Base-by-base conservation (phyloP, 2,113 vertebrate species). In the Hyperopisus bebe region DNA sequence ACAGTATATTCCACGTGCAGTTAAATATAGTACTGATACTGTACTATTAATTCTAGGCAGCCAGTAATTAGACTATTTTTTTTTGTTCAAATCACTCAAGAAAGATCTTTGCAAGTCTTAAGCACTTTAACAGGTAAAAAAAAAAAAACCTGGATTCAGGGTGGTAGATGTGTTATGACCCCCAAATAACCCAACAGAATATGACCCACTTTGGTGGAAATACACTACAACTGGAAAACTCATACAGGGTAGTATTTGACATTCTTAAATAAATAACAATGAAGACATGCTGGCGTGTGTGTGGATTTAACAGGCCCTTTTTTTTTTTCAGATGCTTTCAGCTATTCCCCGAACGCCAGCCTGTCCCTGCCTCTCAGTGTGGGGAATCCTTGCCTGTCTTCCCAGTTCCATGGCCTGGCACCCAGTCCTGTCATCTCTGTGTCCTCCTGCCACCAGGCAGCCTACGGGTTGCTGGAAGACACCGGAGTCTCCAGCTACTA, bases 391-490 rank as follows among this genome's bases (percentile, higher is more conserved):
- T 96, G 97, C 90, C 94, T 98, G 93, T 94, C 97, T 24, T 92
- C 95, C 77, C 96, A 97, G 74, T 98, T 98, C 95, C 97, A 98
- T 90, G 97, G 95, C 89, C 95, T 98, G 90, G 98, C 98, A 94
- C 93, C 97, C 80, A 96, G 97, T 90, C 96, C 97, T 0, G 90
- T 98, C 93, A 95, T 98, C 94, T 96, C 98, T 1, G 94, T 97
- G 70, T 95, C 97, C 0, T 94, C 97, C 10, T 96, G 95, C 90
- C 97, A 97, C 93, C 96, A 97, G 91, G 92, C 94, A 0, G 96
- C 95, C 90, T 99, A 98, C 4, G 95, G 95, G 89, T 95, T 95
- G 10, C 94, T 97, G 1, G 93, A 96, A 88, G 97, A 98, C 88
- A 90, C 95, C 0, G 95, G 95, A 82, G 94, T 96, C 24, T 90